Percentiles rank a stretch among this genome's conserved stretches.
phyloP scores from a whole-genome alignment of 2,888 invertebrate species.

The Sabellastarte sp. region DNA sequence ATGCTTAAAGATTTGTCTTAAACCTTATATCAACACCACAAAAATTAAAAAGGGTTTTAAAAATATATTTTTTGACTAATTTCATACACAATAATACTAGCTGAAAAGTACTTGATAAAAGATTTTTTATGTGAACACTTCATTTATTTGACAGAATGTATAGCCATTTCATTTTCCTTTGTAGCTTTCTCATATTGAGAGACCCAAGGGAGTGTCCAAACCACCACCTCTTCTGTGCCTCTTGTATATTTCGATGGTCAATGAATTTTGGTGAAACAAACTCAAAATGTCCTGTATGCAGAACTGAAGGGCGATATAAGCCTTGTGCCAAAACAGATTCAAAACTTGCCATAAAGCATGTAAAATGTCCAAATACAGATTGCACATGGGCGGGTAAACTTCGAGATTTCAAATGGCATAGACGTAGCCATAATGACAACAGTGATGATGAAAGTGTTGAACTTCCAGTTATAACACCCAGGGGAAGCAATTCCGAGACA shows the following conservation, averaged over 20 bases:
- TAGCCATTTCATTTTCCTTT: neutral
- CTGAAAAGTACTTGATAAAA: too few species aligned
- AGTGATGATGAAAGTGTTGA: neutral
- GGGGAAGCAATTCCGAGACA: neutral
- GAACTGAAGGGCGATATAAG: neutral
- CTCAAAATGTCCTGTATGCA: neutral
- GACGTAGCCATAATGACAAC: neutral
- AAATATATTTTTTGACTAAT: too few species aligned
- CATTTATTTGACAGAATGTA: too few species aligned
- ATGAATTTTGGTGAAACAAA: neutral
- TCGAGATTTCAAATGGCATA: neutral
- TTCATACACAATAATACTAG: too few species aligned
- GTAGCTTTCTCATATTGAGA: neutral
- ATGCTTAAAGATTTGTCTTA: too few species aligned
- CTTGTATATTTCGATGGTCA: neutral
- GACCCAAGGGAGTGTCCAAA: constrained; percentile 4
- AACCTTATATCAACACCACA: too few species aligned
- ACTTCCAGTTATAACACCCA: neutral
- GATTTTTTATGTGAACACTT: too few species aligned
- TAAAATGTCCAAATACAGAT: neutral
- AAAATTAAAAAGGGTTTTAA: too few species aligned
- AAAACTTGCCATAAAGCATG: neutral
- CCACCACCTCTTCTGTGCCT: constrained; percentile 1
- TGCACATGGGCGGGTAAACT: neutral
- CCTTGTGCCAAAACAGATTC: neutral